Conservation (phyloP, 2,888 invertebrate genomes). For the Bedellia somnulentella region DNA sequence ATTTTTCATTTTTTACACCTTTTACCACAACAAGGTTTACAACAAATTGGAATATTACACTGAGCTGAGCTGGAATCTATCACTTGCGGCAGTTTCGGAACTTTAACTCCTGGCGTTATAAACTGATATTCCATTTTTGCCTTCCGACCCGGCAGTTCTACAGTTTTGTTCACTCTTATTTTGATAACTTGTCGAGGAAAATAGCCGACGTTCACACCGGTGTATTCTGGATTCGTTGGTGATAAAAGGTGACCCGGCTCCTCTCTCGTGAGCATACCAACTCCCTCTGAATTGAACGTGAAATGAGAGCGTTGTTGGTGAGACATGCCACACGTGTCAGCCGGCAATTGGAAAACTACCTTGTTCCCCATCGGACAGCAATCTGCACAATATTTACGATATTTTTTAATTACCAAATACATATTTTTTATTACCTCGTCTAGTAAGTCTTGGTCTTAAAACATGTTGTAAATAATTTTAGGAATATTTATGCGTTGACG, state of each 20-base stretch:
- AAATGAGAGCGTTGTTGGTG: constrained; percentile 46
- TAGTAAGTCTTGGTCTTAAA: too few species aligned
- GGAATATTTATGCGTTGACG: too few species aligned
- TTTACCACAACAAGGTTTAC: too few species aligned
- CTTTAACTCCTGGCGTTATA: constrained; percentile 42
- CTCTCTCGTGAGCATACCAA: constrained; percentile 39
- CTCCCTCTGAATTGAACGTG: constrained; percentile 42
- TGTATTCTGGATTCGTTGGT: constrained; percentile 24
- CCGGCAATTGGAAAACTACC: constrained; percentile 47
- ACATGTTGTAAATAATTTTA: too few species aligned
- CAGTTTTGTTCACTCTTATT: constrained; percentile 31
- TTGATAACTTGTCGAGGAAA: constrained; percentile 35
- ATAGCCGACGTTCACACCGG: constrained; percentile 38
- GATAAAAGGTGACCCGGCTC: constrained; percentile 34
- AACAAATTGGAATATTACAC: too few species aligned
- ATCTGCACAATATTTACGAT: constrained; percentile 48
- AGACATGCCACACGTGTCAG: constrained; percentile 32
- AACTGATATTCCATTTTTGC: constrained; percentile 46
- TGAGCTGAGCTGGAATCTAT: constrained; percentile 38
- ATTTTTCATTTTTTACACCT: too few species aligned
- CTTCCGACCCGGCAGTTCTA: constrained; percentile 42
- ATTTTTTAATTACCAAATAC: too few species aligned
- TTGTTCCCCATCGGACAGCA: constrained; percentile 53
- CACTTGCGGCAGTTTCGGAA: constrained; percentile 20
- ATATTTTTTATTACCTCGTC: too few species aligned